These are phyloP conservation scores for Euglossa dilemma DNA, from an alignment of 1,140 invertebrate genomes.

Conservation along the genomic window DNA sequence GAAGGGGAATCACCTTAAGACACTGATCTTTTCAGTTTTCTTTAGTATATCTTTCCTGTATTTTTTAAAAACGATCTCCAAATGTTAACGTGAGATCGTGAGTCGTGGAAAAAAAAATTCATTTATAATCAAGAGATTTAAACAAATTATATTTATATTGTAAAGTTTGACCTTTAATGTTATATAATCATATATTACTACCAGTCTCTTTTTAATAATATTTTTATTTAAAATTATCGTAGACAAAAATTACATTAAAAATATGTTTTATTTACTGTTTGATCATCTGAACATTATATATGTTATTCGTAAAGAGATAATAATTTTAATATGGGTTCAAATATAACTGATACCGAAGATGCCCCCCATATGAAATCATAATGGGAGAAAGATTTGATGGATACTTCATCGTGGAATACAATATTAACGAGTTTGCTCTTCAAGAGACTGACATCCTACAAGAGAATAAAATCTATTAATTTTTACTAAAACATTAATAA, in stretches of 20 bases:
- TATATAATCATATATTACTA: neutral
- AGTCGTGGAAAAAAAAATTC: no score
- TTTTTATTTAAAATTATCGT: neutral
- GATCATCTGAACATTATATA: neutral
- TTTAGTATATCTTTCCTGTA: no score
- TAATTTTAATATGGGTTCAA: conserved; percentile 71
- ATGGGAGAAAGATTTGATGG: conserved; percentile 78
- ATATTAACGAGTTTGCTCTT: conserved; percentile 73
- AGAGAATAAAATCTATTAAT: conserved; percentile 32
- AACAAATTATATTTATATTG: no score
- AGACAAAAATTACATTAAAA: neutral
- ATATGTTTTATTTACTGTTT: neutral
- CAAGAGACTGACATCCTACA: conserved; percentile 78
- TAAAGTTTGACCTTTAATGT: neutral
- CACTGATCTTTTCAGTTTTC: no score
- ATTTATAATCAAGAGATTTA: no score
- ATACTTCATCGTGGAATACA: conserved; percentile 72
- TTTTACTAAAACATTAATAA: conserved; percentile 2
- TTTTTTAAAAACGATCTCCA: no score
- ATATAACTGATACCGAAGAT: conserved; percentile 70
- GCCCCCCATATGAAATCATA: conserved; percentile 83
- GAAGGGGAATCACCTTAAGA: no score
- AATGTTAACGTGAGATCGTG: no score
- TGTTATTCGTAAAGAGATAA: conserved; percentile 71
- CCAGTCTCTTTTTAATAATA: no score